Evolutionary conservation across 2,113 vertebrate genomes (phyloP).

Genomic region (Natator depressus): DNA sequence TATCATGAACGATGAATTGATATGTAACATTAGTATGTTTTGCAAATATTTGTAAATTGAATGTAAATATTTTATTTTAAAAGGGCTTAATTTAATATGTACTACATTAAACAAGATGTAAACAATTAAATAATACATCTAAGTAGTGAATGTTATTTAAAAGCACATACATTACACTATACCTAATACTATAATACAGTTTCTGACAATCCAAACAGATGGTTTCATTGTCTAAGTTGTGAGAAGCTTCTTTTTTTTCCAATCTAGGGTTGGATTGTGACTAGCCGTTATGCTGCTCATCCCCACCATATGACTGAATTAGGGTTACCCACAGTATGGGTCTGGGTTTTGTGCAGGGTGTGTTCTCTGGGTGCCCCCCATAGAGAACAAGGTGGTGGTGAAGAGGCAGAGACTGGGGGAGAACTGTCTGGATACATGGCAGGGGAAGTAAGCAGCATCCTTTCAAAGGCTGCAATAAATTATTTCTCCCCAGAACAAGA

Average conservation of each 20-base stretch:
- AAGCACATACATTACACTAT: neutral
- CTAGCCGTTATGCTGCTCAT: neutral
- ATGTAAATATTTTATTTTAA: neutral
- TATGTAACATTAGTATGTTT: neutral
- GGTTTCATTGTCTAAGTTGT: slow-evolving; percentile 6
- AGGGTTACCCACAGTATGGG: neutral
- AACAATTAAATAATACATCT: neutral
- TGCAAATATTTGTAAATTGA: neutral
- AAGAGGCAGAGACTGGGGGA: neutral
- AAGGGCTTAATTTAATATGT: neutral
- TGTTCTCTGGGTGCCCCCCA: neutral
- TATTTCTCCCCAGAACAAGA: neutral
- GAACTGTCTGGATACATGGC: neutral
- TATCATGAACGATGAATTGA: neutral
- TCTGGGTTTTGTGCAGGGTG: neutral
- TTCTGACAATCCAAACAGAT: neutral
- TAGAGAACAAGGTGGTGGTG: neutral
- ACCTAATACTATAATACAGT: neutral
- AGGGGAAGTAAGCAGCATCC: neutral
- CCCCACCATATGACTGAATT: neutral
- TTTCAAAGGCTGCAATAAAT: neutral
- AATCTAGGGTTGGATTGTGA: neutral
- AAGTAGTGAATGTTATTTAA: slow-evolving; percentile 1
- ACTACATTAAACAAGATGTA: neutral
- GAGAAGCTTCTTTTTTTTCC: neutral